phyloP scores from a whole-genome alignment of 2,113 vertebrate genomes.

The Tiliqua scincoides region DNA sequence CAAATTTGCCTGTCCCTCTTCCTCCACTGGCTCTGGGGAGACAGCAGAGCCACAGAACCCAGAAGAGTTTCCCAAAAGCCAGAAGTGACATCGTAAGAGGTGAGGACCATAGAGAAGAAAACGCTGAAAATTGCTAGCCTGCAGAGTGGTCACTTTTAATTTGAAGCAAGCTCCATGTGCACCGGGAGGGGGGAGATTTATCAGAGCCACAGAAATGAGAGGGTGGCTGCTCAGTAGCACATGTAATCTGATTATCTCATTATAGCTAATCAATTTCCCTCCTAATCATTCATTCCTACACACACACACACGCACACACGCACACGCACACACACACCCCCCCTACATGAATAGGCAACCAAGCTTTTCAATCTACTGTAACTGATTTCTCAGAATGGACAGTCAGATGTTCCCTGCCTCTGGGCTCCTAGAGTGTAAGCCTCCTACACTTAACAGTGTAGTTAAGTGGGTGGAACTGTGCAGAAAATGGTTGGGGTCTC shows the following conservation, averaged over 20 bases:
- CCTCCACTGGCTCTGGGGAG: no score
- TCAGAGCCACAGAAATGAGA: neutral
- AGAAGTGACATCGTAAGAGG: no score
- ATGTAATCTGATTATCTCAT: slow-evolving; percentile 8
- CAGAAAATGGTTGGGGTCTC: neutral
- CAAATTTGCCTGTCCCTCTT: no score
- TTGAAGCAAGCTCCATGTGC: neutral
- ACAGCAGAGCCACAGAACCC: no score
- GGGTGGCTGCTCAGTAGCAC: accelerated
- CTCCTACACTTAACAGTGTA: no score
- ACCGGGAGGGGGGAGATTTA: neutral
- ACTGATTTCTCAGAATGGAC: neutral
- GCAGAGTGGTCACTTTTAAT: neutral
- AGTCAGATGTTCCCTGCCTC: neutral
- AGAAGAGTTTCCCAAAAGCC: no score
- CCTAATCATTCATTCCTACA: slow-evolving; percentile 13
- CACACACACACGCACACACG: neutral
- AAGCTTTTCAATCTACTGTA: neutral
- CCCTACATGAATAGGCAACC: neutral
- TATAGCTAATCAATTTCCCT: slow-evolving; percentile 27
- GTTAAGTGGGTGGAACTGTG: accelerated
- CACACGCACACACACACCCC: neutral
- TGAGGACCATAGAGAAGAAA: no score
- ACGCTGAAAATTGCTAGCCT: no score
- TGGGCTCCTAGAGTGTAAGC: no score